phyloP scores from a whole-genome alignment of 2,797 vertebrate genomes.

The Huso huso region DNA sequence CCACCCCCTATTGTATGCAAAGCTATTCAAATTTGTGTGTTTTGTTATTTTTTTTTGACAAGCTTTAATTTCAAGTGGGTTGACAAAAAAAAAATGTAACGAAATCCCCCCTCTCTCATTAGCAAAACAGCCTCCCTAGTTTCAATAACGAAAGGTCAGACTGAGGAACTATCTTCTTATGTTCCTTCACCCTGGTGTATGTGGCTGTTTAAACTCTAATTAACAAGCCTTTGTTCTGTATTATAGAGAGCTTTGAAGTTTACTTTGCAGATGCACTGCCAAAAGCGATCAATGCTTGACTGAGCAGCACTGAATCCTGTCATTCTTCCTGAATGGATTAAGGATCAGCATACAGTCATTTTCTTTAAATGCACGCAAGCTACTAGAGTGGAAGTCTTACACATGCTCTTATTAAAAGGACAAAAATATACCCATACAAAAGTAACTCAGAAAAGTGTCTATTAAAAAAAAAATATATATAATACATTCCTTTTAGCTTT shows the following conservation, averaged over 20 bases:
- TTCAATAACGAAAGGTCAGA: conserved; percentile 4
- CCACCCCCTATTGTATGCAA: too few relatives aligned
- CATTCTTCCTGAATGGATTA: conserved; percentile 7
- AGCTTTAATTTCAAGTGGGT: not conserved
- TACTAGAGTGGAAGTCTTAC: too few relatives aligned
- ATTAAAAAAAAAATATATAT: too few relatives aligned
- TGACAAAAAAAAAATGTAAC: conserved; percentile 6
- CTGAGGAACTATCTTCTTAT: conserved; percentile 2
- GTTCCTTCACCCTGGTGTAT: not conserved
- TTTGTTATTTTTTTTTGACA: too few relatives aligned
- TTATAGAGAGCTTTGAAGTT: conserved; percentile 23
- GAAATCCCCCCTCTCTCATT: not conserved
- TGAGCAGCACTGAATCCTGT: not conserved
- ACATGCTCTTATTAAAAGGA: too few relatives aligned
- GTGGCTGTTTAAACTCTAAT: conserved; percentile 15
- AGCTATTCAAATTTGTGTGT: too few relatives aligned
- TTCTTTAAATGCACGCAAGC: too few relatives aligned
- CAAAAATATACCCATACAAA: too few relatives aligned
- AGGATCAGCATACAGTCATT: not conserved
- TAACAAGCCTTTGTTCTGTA: conserved; percentile 23
- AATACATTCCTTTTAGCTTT: too few relatives aligned
- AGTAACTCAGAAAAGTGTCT: too few relatives aligned
- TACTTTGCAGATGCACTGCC: conserved; percentile 17
- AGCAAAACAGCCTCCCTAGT: not conserved
- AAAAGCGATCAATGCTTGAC: conserved; percentile 22